Conservation (phyloP, 1,140 invertebrate genomes). For the Harpegnathos saltator region DNA sequence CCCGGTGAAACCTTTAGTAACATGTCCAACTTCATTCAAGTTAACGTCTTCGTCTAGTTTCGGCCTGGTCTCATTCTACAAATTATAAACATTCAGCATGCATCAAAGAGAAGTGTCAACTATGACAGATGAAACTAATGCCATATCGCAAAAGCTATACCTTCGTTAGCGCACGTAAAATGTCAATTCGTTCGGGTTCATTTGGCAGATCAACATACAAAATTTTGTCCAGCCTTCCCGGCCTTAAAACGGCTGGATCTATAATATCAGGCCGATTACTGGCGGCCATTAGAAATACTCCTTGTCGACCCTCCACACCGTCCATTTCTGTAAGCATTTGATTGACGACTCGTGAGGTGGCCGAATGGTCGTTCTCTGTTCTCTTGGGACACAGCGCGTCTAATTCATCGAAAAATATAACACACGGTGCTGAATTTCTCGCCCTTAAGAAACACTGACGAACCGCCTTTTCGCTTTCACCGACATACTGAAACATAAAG, state of each 20-base stretch:
- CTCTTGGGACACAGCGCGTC: conserved; percentile 98
- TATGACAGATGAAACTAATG: conserved; percentile 32
- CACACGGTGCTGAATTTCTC: conserved; percentile 97
- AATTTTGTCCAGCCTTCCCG: conserved; percentile 97
- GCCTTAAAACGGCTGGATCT: conserved; percentile 97
- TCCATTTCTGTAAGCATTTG: conserved; percentile 99
- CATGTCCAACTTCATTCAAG: conserved; percentile 89
- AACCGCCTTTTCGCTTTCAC: conserved; percentile 99
- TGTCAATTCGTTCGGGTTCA: conserved; percentile 93
- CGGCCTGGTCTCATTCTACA: conserved; percentile 92
- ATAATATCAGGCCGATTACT: conserved; percentile 99
- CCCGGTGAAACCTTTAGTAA: conserved; percentile 92
- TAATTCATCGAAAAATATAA: conserved; percentile 99
- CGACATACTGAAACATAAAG: conserved; percentile 93
- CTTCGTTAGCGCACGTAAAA: conserved; percentile 96
- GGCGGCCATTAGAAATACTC: conserved; percentile 97
- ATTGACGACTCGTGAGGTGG: conserved; percentile 95
- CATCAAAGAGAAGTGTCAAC: conserved; percentile 14
- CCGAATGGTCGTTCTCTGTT: conserved; percentile 90
- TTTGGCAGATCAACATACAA: conserved; percentile 97
- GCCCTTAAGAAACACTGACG: conserved; percentile 97
- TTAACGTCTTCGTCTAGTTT: conserved; percentile 91
- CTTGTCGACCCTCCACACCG: conserved; percentile 95
- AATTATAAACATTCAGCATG: conserved; percentile 48
- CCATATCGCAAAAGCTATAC: conserved; percentile 80